Evolutionary conservation across 2,888 invertebrate species (phyloP).

Genomic region (Rhodophaea formosa): DNA sequence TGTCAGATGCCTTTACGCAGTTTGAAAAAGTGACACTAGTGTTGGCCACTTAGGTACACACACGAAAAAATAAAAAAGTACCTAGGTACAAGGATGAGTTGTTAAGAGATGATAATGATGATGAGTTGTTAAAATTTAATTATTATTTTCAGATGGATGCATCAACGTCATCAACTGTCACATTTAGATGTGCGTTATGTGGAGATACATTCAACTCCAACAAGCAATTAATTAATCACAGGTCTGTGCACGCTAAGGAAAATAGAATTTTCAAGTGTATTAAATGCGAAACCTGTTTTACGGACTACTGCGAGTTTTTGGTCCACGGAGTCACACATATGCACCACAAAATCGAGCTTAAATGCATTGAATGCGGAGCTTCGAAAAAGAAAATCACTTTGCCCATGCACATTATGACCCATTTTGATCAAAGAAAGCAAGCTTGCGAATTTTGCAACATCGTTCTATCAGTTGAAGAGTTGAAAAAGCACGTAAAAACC

Average conservation of each 20-base stretch:
- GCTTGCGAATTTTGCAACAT: not conserved
- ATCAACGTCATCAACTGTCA: not conserved
- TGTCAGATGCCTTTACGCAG: too few species aligned
- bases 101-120: too few species aligned
- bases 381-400: not conserved
- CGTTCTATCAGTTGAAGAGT: not conserved
- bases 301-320: slow-evolving; percentile 7
- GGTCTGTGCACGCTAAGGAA: not conserved
- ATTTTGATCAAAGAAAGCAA: not conserved
- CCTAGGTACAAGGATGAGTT: too few species aligned
- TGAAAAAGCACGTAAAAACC: not conserved
- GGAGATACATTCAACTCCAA: not conserved
- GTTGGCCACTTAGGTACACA: too few species aligned
- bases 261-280: not conserved
- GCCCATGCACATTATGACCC: not conserved
- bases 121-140: too few species aligned
- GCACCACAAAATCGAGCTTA: not conserved
- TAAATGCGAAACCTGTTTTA: not conserved
- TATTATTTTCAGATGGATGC: not conserved
- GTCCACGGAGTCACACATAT: not conserved
- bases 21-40: too few species aligned
- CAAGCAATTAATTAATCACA: not conserved
- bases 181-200: slow-evolving; percentile 4
- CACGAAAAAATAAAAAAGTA: too few species aligned
- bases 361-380: slow-evolving; percentile 6